phyloP scores from a whole-genome alignment of 2,797 vertebrate genomes.

The Molossus molossus region DNA sequence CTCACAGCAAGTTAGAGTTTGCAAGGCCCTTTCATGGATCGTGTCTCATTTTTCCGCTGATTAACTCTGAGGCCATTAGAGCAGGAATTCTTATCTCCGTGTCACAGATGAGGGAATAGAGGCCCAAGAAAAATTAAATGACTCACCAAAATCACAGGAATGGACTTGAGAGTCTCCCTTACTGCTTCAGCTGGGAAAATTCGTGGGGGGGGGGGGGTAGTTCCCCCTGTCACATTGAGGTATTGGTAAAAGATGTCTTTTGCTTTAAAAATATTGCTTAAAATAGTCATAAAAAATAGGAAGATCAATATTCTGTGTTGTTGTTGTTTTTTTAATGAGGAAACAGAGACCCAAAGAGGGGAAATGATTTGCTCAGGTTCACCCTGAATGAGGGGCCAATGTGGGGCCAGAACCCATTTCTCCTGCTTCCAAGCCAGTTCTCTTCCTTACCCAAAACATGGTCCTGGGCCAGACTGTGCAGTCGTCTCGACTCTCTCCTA shows the following conservation, averaged over 20 bases:
- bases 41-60: not conserved
- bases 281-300: not conserved
- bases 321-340: not conserved
- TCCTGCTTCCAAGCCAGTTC: not conserved
- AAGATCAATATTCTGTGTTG: not conserved
- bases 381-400: not conserved
- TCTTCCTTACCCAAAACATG: not conserved
- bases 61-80: not conserved
- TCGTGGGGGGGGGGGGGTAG: not conserved
- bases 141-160: not conserved
- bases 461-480: not conserved
- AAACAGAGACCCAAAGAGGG: not conserved
- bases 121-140: not conserved
- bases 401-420: not conserved
- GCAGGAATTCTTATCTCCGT: conserved; percentile 1
- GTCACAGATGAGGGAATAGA: not conserved
- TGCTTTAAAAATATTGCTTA: conserved; percentile 19
- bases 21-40: not conserved
- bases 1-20: not conserved
- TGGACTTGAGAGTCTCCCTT: not conserved
- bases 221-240: not conserved
- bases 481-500: not conserved
- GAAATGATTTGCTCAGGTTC: not conserved
- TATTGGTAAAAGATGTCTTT: not conserved
- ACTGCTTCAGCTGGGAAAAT: not conserved